Percentiles rank a stretch among this genome's conserved stretches.
Conservation (phyloP, 2,113 vertebrate species). For the Sceloporus undulatus region DNA sequence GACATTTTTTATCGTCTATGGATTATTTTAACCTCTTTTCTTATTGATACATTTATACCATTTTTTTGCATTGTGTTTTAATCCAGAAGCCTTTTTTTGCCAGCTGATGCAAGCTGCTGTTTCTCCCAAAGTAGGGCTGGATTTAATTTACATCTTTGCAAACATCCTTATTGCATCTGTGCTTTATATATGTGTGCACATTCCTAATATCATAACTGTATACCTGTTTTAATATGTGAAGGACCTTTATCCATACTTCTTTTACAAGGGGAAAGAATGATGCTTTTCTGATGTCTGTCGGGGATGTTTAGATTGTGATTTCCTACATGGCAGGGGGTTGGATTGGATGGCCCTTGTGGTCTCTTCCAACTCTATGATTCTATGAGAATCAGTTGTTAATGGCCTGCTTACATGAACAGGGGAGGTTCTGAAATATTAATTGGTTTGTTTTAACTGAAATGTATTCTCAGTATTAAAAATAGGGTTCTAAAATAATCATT, state of each 20-base stretch:
- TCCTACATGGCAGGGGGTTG: too few relatives aligned
- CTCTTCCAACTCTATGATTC: too few relatives aligned
- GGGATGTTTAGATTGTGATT: too few relatives aligned
- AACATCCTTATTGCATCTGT: background rate
- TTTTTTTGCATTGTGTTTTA: too few relatives aligned
- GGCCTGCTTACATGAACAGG: constrained; percentile 7
- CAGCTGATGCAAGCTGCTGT: background rate
- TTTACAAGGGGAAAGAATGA: background rate
- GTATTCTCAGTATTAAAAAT: constrained; percentile 15
- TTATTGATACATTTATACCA: too few relatives aligned
- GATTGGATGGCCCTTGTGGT: too few relatives aligned
- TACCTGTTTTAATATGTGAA: background rate
- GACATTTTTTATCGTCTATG: too few relatives aligned
- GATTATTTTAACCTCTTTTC: too few relatives aligned
- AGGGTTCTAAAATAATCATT: constrained; percentile 13
- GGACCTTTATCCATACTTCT: background rate
- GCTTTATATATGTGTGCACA: too few relatives aligned
- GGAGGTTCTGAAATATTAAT: background rate
- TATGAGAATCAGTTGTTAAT: constrained; percentile 6
- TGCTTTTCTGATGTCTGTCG: background rate
- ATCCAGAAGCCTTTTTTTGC: too few relatives aligned
- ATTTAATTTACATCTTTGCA: background rate
- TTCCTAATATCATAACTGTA: too few relatives aligned
- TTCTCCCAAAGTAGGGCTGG: background rate
- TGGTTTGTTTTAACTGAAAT: constrained; percentile 4